Evolutionary conservation across 2,113 vertebrate species (phyloP).

Genomic region (Clarias magur): DNA sequence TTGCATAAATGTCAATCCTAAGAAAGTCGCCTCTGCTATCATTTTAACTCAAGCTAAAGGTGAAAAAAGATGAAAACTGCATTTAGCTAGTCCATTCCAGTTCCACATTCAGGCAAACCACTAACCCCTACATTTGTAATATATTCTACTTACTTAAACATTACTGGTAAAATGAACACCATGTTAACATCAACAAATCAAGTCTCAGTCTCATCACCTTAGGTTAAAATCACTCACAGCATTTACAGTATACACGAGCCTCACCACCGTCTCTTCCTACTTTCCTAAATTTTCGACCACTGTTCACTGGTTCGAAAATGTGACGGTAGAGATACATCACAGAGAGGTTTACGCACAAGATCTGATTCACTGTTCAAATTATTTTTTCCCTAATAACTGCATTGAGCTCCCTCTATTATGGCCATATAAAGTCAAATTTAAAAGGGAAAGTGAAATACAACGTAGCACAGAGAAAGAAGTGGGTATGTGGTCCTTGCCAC

Average conservation of each 20-base stretch:
- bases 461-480: background rate
- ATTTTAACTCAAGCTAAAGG: background rate
- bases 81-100: background rate
- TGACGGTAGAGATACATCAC: background rate
- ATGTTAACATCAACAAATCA: background rate
- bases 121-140: background rate
- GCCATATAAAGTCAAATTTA: background rate
- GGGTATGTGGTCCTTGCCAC: background rate
- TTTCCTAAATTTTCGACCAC: background rate
- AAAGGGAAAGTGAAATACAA: background rate
- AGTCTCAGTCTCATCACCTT: background rate
- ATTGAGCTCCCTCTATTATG: background rate
- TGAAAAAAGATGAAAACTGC: background rate
- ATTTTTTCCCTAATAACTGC: background rate
- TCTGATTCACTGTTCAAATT: background rate
- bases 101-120: background rate
- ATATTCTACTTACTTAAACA: background rate
- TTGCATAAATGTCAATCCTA: background rate
- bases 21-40: background rate
- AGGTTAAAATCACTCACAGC: background rate
- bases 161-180: background rate
- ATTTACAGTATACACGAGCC: background rate
- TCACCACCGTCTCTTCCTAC: background rate
- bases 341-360: background rate
- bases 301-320: background rate